phyloP scores from a whole-genome alignment of 2,888 invertebrate species.

The Craniophora ligustri region DNA sequence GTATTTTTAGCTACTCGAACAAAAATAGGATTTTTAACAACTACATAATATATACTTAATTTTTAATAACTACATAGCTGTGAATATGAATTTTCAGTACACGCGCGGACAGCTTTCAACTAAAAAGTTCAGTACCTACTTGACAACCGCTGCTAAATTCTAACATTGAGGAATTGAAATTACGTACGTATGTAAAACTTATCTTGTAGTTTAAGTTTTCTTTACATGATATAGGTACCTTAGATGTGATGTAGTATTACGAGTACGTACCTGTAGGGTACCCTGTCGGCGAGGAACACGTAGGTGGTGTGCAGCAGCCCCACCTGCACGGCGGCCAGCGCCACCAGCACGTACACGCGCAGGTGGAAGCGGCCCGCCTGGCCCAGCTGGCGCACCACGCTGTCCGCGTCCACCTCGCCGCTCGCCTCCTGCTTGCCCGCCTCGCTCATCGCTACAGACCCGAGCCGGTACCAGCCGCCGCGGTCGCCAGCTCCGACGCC shows the following conservation, averaged over 20 bases:
- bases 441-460: slow-evolving; percentile 17
- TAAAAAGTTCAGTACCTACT: no score
- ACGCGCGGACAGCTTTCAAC: no score
- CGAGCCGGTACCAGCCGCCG: slow-evolving; percentile 11
- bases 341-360: slow-evolving; percentile 67
- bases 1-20: no score
- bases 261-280: slow-evolving; percentile 86
- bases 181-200: no score
- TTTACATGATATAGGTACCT: no score
- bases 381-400: slow-evolving; percentile 65
- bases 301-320: slow-evolving; percentile 88
- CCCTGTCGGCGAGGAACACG: slow-evolving; percentile 88
- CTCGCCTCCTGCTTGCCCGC: slow-evolving; percentile 8
- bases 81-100: no score
- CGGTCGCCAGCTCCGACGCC: slow-evolving; percentile 8
- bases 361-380: slow-evolving; percentile 75
- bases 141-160: no score
- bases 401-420: slow-evolving; percentile 66
- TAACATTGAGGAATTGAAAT: no score
- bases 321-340: slow-evolving; percentile 84
- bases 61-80: no score
- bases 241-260: background rate
- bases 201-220: no score
- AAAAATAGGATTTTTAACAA: no score
- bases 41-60: no score